phyloP scores from a whole-genome alignment of 2,113 vertebrate species.

The Hyperopisus bebe region DNA sequence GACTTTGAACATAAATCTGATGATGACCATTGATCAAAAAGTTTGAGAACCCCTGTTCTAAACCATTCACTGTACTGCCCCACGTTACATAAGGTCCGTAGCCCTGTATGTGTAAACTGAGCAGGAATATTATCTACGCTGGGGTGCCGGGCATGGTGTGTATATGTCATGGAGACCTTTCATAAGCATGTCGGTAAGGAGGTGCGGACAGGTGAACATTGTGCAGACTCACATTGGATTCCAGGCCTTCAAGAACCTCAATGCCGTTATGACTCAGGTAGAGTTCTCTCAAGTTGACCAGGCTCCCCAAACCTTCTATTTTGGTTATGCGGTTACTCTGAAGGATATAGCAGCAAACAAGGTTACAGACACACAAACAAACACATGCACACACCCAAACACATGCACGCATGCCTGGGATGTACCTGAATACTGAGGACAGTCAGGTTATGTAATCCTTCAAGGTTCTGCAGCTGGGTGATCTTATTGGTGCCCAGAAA shows the following conservation, averaged over 20 bases:
- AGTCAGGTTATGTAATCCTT: constrained; percentile 78
- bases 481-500: constrained; percentile 98
- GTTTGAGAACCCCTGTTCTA: not conserved
- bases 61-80: not conserved
- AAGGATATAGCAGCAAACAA: constrained; percentile 12
- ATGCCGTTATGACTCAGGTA: constrained; percentile 98
- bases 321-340: constrained; percentile 97
- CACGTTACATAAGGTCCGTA: not conserved
- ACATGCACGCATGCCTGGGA: not conserved
- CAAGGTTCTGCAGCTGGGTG: constrained; percentile 89
- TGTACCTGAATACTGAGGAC: constrained; percentile 96
- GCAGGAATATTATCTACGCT: not conserved
- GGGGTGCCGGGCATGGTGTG: not conserved
- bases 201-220: not conserved
- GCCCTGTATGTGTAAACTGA: not conserved
- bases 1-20: not conserved
- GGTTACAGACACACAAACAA: not conserved
- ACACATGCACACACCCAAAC: not conserved
- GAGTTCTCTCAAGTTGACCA: constrained; percentile 82
- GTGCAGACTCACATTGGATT: constrained; percentile 82
- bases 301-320: constrained; percentile 86
- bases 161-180: not conserved
- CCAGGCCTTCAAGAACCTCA: constrained; percentile 92
- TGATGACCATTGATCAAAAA: not conserved
- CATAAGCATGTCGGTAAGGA: not conserved